Evolutionary conservation across 2,113 vertebrate genomes (phyloP).

Genomic region (Dunckerocampus dactyliophorus): DNA sequence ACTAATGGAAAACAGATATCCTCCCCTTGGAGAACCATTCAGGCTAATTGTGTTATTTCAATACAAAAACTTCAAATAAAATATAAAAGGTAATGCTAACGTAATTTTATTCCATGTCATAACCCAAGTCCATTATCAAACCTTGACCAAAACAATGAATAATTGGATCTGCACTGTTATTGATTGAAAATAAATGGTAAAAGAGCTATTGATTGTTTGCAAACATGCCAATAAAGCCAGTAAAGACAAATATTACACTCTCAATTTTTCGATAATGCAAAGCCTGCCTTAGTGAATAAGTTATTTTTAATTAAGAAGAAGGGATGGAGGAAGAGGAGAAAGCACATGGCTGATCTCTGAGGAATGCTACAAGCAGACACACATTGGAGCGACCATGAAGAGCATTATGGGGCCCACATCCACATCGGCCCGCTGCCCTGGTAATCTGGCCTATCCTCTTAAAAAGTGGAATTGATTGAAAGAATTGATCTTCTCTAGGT

Average conservation of each 20-base stretch:
- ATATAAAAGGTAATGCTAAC: conserved; percentile 45
- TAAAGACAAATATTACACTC: conserved; percentile 47
- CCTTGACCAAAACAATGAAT: conserved; percentile 44
- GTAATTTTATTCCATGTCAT: conserved; percentile 38
- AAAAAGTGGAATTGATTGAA: conserved; percentile 76
- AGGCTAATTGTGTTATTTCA: conserved; percentile 46
- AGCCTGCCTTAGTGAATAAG: conserved; percentile 26
- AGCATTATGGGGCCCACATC: conserved; percentile 64
- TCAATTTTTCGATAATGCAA: conserved; percentile 28
- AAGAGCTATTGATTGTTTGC: conserved; percentile 51
- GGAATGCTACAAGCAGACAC: conserved; percentile 53
- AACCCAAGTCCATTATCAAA: conserved; percentile 35
- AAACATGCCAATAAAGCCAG: conserved; percentile 47
- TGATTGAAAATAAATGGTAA: conserved; percentile 50
- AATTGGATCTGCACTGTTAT: conserved; percentile 34
- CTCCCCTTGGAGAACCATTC: conserved; percentile 27
- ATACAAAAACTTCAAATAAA: conserved; percentile 34
- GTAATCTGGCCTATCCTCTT: conserved; percentile 75
- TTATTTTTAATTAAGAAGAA: conserved; percentile 23
- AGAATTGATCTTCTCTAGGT: conserved; percentile 71
- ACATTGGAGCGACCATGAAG: conserved; percentile 75
- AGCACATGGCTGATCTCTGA: conserved; percentile 37
- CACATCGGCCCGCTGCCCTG: conserved; percentile 52
- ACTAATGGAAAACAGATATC: conserved; percentile 40
- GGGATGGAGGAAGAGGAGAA: neutral